Percentiles rank a stretch among this genome's conserved stretches.
These are phyloP conservation scores for Plemyria rubiginata DNA, from an alignment of 2,888 invertebrate species.

Conservation along the genomic window DNA sequence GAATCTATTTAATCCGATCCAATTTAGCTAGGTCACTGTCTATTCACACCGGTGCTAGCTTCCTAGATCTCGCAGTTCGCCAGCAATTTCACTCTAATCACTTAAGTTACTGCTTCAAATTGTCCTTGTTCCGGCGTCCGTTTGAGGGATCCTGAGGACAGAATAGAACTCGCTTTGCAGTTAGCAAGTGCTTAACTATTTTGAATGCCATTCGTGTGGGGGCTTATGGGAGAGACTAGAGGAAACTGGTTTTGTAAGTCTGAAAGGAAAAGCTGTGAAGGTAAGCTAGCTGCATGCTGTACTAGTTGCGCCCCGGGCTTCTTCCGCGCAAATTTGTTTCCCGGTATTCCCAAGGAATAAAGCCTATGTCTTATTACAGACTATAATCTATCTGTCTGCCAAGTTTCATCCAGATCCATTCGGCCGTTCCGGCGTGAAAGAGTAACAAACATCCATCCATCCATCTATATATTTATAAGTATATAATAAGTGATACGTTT, in stretches of 20 bases:
- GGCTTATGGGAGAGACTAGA: neutral
- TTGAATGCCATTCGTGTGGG: neutral
- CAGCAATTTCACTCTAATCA: constrained; percentile 39
- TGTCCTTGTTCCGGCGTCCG: constrained; percentile 37
- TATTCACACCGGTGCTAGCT: constrained; percentile 10
- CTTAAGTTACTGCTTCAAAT: constrained; percentile 36
- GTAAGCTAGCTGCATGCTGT: neutral
- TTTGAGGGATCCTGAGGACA: constrained; percentile 20
- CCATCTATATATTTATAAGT: no score
- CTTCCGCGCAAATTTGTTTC: no score
- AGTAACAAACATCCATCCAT: no score
- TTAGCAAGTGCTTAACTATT: constrained; percentile 5
- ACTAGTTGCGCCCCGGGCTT: no score
- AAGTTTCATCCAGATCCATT: no score
- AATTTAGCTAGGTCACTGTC: no score
- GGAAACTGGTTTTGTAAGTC: neutral
- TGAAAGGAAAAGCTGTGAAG: neutral
- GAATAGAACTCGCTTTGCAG: constrained; percentile 12
- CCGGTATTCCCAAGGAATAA: no score
- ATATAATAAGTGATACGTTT: no score
- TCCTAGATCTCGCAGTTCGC: constrained; percentile 15
- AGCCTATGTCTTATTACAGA: no score
- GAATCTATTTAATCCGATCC: no score
- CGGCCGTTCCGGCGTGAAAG: no score
- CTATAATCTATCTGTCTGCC: no score